Conservation (phyloP, 1,140 invertebrate species). For the Drosophila erecta region DNA sequence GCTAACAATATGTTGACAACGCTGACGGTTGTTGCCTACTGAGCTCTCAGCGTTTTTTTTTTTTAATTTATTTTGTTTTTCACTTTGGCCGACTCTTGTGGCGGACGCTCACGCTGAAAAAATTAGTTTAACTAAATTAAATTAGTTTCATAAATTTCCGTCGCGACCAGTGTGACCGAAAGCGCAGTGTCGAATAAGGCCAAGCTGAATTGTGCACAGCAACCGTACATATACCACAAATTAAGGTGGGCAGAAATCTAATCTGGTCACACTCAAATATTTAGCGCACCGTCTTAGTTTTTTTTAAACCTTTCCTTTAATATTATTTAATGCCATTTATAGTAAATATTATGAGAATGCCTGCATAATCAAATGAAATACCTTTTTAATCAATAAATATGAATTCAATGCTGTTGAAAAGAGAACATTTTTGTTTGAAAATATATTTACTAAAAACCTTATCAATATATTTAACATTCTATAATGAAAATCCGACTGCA, state of each 20-base stretch:
- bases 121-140: conserved; percentile 15
- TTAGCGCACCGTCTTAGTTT: too few species aligned
- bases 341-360: too few species aligned
- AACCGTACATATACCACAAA: background rate
- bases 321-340: too few species aligned
- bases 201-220: background rate
- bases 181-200: background rate
- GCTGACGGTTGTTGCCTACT: background rate
- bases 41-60: background rate
- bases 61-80: background rate
- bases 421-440: background rate
- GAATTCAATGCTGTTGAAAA: too few species aligned
- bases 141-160: conserved; percentile 9
- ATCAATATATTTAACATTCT: background rate
- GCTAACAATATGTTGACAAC: conserved; percentile 6
- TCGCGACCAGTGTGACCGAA: background rate
- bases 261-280: background rate
- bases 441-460: background rate
- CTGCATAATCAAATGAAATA: too few species aligned
- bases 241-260: background rate
- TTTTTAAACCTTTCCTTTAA: too few species aligned
- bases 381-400: too few species aligned
- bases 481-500: background rate
- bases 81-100: background rate
- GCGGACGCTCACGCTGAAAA: conserved; percentile 19